Evolutionary conservation across 1,140 invertebrate genomes (phyloP), one percentile per base, ranked within the genome.

Genomic region (Diachasmimorpha longicaudata): DNA sequence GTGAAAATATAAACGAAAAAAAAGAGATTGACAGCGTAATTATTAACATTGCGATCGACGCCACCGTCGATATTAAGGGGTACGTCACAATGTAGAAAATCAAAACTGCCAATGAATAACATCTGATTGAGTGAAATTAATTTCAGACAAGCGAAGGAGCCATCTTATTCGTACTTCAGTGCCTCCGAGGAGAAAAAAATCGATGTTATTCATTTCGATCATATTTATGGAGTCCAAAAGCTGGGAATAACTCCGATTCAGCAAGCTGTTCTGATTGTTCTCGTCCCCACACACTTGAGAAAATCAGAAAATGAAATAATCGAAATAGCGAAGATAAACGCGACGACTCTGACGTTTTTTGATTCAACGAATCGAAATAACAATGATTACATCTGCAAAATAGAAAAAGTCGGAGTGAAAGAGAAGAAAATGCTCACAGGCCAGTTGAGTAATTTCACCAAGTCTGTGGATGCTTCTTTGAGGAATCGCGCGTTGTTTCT

Each of bases 181-280:
- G 74, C 80, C 23, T 55, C 79, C 23, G 73, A 75, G 13, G 48
- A 79, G 16, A 39, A 69, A 13, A 67, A 70, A 13, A 36, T 77
- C 8, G 73, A 70, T 21, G 76, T 42, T 4, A 46, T 80, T 6
- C 79, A 48, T 46, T 86, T 84, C 71, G 72, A 80, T n/a, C 85
- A 86, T 13, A 70, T 85, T 21, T 88, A 83, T 70, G 84, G 88
- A 76, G 81, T 90, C 19, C 85, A 86, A 77, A 89, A 88, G 77
- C 85, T 86, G 70, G 89, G 87, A 23, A 58, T 66, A 0, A 90
- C 86, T 83, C 83, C 85, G 14, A 82, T 89, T 9, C 78, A 88
- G 5, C 78, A 86, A 72, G 81, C 80, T 5, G 10, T 72, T 39
- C 14, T 89, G 6, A 80, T 66, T 16, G 67, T 89, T 31, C 78